phyloP scores from a whole-genome alignment of 2,797 vertebrate species.

The Neomorphus geoffroyi region DNA sequence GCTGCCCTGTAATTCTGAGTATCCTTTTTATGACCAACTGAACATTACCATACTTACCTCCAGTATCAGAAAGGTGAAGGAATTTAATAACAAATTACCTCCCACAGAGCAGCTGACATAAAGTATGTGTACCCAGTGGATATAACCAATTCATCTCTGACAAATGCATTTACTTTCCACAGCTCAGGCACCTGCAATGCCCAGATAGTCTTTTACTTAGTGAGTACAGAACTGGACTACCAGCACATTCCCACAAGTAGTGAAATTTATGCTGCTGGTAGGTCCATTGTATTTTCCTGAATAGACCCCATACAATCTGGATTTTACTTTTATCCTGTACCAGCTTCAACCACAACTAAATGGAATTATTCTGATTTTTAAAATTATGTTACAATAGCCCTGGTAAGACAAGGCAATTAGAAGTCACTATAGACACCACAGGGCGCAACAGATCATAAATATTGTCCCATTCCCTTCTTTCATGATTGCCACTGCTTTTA shows the following conservation, averaged over 20 bases:
- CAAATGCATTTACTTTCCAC: not conserved
- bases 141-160: not conserved
- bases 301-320: not conserved
- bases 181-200: not conserved
- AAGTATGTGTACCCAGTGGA: not conserved
- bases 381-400: not conserved
- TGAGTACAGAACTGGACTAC: not conserved
- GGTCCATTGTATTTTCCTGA: not conserved
- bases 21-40: not conserved
- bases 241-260: not conserved
- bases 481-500: not conserved
- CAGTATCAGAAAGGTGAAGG: not conserved
- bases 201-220: not conserved
- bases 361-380: not conserved
- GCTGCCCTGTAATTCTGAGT: not conserved
- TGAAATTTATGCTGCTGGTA: not conserved
- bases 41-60: not conserved
- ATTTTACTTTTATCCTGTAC: not conserved
- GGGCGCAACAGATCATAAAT: not conserved
- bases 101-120: not conserved
- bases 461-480: not conserved
- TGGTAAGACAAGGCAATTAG: not conserved
- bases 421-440: not conserved
- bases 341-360: not conserved
- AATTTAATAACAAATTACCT: not conserved